Conservation (phyloP, 2,888 invertebrate genomes). For the Microdon myrmicae region DNA sequence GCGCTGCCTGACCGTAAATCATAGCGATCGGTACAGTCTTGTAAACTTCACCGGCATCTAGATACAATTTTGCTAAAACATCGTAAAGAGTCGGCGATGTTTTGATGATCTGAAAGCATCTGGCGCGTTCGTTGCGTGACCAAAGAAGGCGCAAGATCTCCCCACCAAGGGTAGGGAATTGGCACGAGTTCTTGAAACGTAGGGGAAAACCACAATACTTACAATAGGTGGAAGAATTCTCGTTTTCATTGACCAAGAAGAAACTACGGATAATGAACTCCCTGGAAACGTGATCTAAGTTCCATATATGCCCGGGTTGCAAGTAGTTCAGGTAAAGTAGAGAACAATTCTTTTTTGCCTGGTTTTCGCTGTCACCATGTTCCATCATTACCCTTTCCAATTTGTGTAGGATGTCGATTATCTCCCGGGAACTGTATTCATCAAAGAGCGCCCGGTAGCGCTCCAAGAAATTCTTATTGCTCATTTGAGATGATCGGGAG, state of each 20-base stretch:
- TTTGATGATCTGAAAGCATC: constrained; percentile 64
- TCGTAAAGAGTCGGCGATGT: constrained; percentile 64
- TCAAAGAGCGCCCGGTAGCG: constrained; percentile 65
- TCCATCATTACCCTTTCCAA: constrained; percentile 63
- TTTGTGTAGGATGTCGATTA: constrained; percentile 62
- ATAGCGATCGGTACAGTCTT: constrained; percentile 64
- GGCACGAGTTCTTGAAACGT: constrained; percentile 62
- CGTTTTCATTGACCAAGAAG: constrained; percentile 59
- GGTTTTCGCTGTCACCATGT: constrained; percentile 61
- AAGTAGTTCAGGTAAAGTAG: constrained; percentile 67
- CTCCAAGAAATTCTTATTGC: constrained; percentile 63
- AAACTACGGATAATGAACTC: constrained; percentile 65
- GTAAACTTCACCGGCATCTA: constrained; percentile 63
- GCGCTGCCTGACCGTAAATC: constrained; percentile 62
- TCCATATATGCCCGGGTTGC: constrained; percentile 66
- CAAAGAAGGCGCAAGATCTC: constrained; percentile 64
- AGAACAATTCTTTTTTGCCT: constrained; percentile 63
- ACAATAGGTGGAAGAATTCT: constrained; percentile 61
- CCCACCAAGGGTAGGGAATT: constrained; percentile 63
- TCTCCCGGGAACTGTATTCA: constrained; percentile 62
- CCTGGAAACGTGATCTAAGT: constrained; percentile 64
- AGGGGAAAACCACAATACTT: constrained; percentile 64
- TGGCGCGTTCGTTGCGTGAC: constrained; percentile 65
- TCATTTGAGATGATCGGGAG: constrained; percentile 64
- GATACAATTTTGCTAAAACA: constrained; percentile 64